These are phyloP conservation scores for Chaetodon auriga DNA, from an alignment of 2,113 vertebrate species.

Conservation along the genomic window DNA sequence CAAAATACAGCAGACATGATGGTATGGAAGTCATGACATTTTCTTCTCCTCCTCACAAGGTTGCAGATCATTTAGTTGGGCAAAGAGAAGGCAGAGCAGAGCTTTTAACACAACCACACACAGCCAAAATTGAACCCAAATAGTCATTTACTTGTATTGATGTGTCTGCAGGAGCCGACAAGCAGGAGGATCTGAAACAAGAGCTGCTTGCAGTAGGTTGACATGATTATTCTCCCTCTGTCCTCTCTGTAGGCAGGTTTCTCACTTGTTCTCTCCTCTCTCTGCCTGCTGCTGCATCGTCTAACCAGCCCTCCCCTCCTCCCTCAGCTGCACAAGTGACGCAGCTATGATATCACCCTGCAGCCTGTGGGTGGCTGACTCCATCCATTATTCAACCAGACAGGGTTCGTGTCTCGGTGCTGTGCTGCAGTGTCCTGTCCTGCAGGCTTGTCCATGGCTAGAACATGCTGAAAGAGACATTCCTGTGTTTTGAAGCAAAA, in stretches of 20 bases:
- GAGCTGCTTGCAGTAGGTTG: constrained; percentile 54
- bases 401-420: background rate
- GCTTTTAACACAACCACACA: constrained; percentile 21
- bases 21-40: background rate
- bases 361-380: constrained; percentile 44
- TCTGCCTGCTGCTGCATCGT: constrained; percentile 50
- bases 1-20: background rate
- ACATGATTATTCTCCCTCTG: constrained; percentile 54
- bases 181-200: constrained; percentile 58
- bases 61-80: constrained; percentile 40
- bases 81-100: constrained; percentile 1
- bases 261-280: constrained; percentile 2
- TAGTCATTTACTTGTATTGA: constrained; percentile 75
- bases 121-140: constrained; percentile 20
- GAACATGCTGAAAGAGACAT: background rate
- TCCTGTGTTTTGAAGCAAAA: background rate
- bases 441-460: background rate
- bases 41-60: constrained; percentile 45
- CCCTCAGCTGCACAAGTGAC: constrained; percentile 71
- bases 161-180: constrained; percentile 65
- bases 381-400: constrained; percentile 71
- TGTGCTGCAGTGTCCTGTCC: constrained; percentile 5
- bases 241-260: constrained; percentile 38
- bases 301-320: constrained; percentile 10
- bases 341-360: constrained; percentile 64